phyloP scores from a whole-genome alignment of 2,888 invertebrate species.

The Idaea aversata region DNA sequence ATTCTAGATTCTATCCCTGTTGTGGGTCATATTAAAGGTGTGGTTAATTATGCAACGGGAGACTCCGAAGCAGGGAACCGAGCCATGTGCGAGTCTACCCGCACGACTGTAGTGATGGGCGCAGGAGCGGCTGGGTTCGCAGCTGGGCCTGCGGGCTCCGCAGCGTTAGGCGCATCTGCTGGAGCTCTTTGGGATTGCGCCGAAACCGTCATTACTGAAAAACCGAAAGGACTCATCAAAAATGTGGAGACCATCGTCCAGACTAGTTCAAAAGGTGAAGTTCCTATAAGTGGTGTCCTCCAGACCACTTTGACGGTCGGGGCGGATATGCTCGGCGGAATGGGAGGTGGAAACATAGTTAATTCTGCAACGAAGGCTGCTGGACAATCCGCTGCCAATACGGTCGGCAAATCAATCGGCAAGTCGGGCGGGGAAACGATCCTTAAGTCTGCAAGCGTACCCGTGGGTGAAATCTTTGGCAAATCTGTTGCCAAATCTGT shows the following conservation, averaged over 20 bases:
- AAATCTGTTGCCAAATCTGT: too few relatives aligned
- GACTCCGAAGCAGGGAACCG: constrained; percentile 11
- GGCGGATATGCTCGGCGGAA: background rate
- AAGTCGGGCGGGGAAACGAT: background rate
- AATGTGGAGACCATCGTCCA: background rate
- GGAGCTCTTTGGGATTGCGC: background rate
- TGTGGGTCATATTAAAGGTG: constrained; percentile 13
- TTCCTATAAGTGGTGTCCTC: background rate
- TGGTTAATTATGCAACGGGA: constrained; percentile 13
- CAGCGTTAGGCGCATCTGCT: background rate
- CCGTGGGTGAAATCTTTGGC: too few relatives aligned
- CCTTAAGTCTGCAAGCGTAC: background rate
- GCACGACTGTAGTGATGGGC: background rate
- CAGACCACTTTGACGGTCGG: background rate
- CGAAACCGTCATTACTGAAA: background rate
- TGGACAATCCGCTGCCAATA: background rate
- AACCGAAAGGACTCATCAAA: background rate
- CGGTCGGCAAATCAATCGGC: background rate
- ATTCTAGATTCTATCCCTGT: constrained; percentile 11
- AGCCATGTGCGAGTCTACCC: constrained; percentile 12
- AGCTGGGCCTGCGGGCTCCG: background rate
- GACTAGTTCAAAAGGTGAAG: background rate
- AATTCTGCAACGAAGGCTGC: background rate
- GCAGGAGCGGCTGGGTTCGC: background rate
- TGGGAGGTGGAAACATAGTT: background rate